Conservation (phyloP, 1,140 invertebrate genomes). For the Phortica variegata region DNA sequence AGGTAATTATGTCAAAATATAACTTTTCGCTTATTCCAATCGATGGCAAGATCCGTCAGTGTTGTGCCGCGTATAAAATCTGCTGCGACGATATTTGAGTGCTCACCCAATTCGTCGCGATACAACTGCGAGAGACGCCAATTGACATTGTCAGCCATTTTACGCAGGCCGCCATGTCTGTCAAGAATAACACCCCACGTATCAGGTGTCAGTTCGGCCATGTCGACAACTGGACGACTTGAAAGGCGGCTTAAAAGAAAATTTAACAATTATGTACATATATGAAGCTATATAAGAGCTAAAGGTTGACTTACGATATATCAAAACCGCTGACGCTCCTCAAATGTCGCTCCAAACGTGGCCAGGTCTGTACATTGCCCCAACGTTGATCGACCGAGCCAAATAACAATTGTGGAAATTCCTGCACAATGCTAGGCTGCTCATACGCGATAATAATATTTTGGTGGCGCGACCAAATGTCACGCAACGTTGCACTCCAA, state of each 20-base stretch:
- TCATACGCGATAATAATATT: constrained; percentile 65
- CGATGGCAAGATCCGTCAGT: constrained; percentile 63
- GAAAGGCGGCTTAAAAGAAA: constrained; percentile 33
- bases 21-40: constrained; percentile 58
- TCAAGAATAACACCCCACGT: constrained; percentile 60
- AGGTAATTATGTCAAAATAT: constrained; percentile 2
- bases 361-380: constrained; percentile 62
- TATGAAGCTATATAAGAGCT: background rate
- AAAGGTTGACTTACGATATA: constrained; percentile 32
- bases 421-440: constrained; percentile 43
- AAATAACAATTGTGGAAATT: constrained; percentile 41
- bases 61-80: constrained; percentile 65
- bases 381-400: constrained; percentile 60
- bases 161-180: constrained; percentile 59
- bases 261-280: background rate
- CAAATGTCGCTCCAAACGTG: constrained; percentile 58
- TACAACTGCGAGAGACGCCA: constrained; percentile 62
- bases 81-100: constrained; percentile 64
- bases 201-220: constrained; percentile 67
- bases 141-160: constrained; percentile 64
- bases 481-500: constrained; percentile 58
- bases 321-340: constrained; percentile 40
- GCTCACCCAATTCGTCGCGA: constrained; percentile 59
- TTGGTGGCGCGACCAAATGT: constrained; percentile 60
- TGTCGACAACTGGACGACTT: constrained; percentile 61